These are phyloP conservation scores for Pipistrellus pygmaeus DNA, from an alignment of 2,797 vertebrate species.

Conservation along the genomic window DNA sequence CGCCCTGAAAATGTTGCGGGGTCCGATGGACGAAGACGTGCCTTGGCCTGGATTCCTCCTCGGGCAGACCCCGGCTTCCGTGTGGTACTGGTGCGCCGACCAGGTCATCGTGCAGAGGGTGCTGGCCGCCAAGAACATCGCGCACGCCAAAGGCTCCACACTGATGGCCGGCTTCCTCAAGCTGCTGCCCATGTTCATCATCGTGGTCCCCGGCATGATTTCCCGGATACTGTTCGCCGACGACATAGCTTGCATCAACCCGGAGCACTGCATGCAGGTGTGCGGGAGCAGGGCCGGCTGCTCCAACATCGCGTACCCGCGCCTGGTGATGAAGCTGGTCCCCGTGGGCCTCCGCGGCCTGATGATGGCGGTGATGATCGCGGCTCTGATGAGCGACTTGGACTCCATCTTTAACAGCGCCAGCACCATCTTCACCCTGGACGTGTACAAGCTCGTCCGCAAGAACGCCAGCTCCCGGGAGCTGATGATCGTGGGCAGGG, in stretches of 20 bases:
- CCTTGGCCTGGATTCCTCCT: constrained; percentile 98
- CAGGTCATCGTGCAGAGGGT: constrained; percentile 99
- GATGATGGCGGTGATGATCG: constrained; percentile 99
- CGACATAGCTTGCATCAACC: constrained; percentile 97
- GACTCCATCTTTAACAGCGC: constrained; percentile 99
- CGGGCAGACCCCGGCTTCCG: constrained; percentile 97
- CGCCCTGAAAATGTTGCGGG: constrained; percentile 93
- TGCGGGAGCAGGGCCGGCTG: constrained; percentile 98
- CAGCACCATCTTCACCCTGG: constrained; percentile 99
- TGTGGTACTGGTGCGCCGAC: constrained; percentile 99
- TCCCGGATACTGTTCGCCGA: constrained; percentile 96
- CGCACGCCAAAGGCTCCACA: constrained; percentile 96
- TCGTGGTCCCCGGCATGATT: constrained; percentile 99
- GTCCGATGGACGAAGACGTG: constrained; percentile 95
- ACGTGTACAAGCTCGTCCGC: constrained; percentile 95
- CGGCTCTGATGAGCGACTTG: constrained; percentile 98
- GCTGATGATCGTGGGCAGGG: constrained; percentile 94
- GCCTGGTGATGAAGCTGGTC: constrained; percentile 97
- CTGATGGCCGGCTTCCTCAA: constrained; percentile 98
- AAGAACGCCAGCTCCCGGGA: constrained; percentile 92
- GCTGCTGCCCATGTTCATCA: constrained; percentile 98
- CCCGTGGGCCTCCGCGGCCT: constrained; percentile 97
- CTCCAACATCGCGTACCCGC: constrained; percentile 98
- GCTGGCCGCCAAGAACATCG: constrained; percentile 97
- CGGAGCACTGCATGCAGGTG: constrained; percentile 98